A percentile compares a stretch with the other conserved stretches of the same genome.
Evolutionary conservation across 2,797 vertebrate species (phyloP).

Genomic region (Gallinago stenura): DNA sequence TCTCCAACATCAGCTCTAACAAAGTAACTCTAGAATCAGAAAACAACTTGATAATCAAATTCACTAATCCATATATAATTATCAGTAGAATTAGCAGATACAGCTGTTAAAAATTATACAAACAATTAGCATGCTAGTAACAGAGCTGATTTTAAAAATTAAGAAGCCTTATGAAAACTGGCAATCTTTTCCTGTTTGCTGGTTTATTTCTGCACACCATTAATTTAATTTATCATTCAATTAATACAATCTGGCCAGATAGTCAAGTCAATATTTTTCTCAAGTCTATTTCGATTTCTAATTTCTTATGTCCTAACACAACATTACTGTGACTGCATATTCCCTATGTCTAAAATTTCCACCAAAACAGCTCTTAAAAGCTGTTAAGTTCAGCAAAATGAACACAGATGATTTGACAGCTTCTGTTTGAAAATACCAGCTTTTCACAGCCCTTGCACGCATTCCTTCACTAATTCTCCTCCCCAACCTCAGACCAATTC

Average conservation of each 20-base stretch:
- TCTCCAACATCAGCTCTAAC: conserved; percentile 86
- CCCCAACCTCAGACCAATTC: neutral
- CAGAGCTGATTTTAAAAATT: neutral
- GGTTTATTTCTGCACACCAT: neutral
- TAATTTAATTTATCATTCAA: neutral
- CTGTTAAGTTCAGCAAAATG: neutral
- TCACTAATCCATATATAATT: neutral
- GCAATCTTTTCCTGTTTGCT: neutral
- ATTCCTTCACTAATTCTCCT: neutral
- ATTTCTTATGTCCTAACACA: neutral
- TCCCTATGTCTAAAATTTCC: neutral
- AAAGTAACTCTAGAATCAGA: conserved; percentile 84
- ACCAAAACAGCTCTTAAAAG: neutral
- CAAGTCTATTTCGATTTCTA: neutral
- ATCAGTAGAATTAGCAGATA: neutral
- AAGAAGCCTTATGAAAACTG: neutral
- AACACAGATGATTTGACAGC: neutral
- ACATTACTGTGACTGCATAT: neutral
- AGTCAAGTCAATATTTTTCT: neutral
- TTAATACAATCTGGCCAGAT: neutral
- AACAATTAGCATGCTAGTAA: neutral
- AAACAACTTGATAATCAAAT: neutral
- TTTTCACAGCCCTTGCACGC: neutral
- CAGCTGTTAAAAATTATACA: neutral
- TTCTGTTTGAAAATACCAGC: neutral